A percentile compares a stretch with the other conserved stretches of the same genome.
Conservation (phyloP, 2,888 invertebrate species). For the Bugula neritina region DNA sequence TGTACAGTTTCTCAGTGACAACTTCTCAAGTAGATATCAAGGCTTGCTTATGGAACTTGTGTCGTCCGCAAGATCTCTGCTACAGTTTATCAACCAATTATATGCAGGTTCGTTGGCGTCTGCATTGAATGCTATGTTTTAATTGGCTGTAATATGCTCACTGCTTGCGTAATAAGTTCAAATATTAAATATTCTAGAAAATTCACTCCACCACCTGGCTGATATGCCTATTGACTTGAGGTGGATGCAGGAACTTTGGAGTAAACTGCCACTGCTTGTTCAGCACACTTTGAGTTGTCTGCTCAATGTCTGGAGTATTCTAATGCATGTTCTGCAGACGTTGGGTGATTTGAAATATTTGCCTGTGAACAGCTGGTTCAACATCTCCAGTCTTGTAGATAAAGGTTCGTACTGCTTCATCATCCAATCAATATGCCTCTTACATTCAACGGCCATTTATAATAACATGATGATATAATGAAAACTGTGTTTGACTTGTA, state of each 20-base stretch:
- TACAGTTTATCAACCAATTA: background rate
- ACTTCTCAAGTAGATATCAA: background rate
- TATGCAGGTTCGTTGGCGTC: background rate
- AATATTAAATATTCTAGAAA: too few relatives aligned
- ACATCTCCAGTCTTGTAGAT: background rate
- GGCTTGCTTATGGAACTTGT: background rate
- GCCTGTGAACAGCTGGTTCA: conserved; percentile 15
- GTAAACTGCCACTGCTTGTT: background rate
- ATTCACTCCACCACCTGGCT: background rate
- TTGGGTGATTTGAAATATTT: background rate
- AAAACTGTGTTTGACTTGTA: too few relatives aligned
- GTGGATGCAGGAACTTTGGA: background rate
- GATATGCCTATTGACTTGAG: conserved; percentile 10
- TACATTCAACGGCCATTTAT: too few relatives aligned
- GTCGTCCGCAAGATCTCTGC: background rate
- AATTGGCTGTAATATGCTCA: too few relatives aligned
- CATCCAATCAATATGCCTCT: background rate
- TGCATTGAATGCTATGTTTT: too few relatives aligned
- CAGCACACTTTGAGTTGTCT: background rate
- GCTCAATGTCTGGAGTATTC: background rate
- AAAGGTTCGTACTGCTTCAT: background rate
- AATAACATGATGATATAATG: too few relatives aligned
- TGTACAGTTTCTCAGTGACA: background rate
- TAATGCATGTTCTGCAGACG: background rate
- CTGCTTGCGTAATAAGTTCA: too few relatives aligned